Percentiles rank a stretch among this genome's conserved stretches.
Evolutionary conservation across 2,888 invertebrate genomes (phyloP).

Genomic region (Nomada goodeniana): DNA sequence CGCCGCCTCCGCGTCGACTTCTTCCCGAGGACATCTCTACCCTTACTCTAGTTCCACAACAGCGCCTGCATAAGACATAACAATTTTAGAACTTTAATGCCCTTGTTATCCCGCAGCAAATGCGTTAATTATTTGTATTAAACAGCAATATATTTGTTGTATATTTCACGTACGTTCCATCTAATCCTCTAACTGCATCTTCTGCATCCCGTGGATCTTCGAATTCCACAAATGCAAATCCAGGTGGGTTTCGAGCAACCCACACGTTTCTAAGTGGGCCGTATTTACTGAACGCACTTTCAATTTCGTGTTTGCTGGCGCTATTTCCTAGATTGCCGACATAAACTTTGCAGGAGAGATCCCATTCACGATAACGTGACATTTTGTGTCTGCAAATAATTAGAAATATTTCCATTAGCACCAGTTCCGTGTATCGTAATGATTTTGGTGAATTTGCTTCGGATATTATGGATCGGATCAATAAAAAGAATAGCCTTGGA

Average conservation of each 20-base stretch:
- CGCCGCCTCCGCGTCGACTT: constrained; percentile 89
- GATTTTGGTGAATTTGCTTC: too few species aligned
- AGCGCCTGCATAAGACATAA: constrained; percentile 86
- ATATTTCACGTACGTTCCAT: constrained; percentile 89
- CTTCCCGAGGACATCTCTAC: constrained; percentile 97
- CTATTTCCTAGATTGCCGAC: constrained; percentile 96
- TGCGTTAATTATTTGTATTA: not conserved
- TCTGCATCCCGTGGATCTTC: constrained; percentile 95
- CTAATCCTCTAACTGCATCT: constrained; percentile 93
- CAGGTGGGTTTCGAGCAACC: constrained; percentile 97
- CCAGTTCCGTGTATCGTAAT: too few species aligned
- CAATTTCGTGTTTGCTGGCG: constrained; percentile 95
- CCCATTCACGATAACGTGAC: constrained; percentile 93
- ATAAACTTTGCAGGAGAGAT: constrained; percentile 95
- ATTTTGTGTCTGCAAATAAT: constrained; percentile 81
- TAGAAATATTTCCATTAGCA: not conserved
- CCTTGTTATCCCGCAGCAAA: too few species aligned
- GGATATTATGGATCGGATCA: not conserved
- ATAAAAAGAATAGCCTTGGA: not conserved
- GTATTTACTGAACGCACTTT: constrained; percentile 94
- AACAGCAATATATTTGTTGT: not conserved
- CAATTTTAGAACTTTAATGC: not conserved
- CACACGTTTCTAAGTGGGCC: constrained; percentile 96
- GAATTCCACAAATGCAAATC: constrained; percentile 95
- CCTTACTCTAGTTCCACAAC: constrained; percentile 95